A percentile compares a stretch with the other conserved stretches of the same genome.
Evolutionary conservation across 1,140 invertebrate genomes (phyloP).

Genomic region (Leptopilina clavipes): DNA sequence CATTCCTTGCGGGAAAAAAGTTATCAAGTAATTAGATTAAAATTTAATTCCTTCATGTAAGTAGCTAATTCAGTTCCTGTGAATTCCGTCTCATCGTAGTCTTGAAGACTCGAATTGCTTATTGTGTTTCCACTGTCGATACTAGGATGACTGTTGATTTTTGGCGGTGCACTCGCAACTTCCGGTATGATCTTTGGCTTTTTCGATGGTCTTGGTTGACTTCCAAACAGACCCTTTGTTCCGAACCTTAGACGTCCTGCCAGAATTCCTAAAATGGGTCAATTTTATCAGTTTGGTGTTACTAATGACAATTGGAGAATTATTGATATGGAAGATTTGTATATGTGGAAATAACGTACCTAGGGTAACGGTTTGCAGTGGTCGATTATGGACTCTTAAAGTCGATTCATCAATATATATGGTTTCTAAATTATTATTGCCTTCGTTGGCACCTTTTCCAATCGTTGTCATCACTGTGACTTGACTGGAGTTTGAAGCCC

Average conservation of each 20-base stretch:
- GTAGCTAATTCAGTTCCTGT: constrained; percentile 79
- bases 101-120: constrained; percentile 83
- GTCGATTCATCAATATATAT: constrained; percentile 36
- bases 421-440: constrained; percentile 54
- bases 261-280: constrained; percentile 51
- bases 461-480: constrained; percentile 68
- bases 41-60: constrained; percentile 80
- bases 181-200: constrained; percentile 48
- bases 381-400: constrained; percentile 39
- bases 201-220: constrained; percentile 48
- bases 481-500: constrained; percentile 67
- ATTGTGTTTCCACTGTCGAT: constrained; percentile 76
- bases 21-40: constrained; percentile 66
- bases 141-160: constrained; percentile 62
- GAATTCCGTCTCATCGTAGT: constrained; percentile 80
- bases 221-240: constrained; percentile 55
- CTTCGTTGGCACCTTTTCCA: constrained; percentile 62
- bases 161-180: constrained; percentile 33
- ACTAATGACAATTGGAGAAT: neutral
- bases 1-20: neutral
- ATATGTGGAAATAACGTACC: constrained; percentile 54
- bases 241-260: constrained; percentile 59
- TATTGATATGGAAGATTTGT: constrained; percentile 18
- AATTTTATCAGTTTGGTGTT: too few species aligned
- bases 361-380: constrained; percentile 57